Base-by-base conservation (phyloP, 2,888 invertebrate species). In the Nephrocerus scutellatus region DNA sequence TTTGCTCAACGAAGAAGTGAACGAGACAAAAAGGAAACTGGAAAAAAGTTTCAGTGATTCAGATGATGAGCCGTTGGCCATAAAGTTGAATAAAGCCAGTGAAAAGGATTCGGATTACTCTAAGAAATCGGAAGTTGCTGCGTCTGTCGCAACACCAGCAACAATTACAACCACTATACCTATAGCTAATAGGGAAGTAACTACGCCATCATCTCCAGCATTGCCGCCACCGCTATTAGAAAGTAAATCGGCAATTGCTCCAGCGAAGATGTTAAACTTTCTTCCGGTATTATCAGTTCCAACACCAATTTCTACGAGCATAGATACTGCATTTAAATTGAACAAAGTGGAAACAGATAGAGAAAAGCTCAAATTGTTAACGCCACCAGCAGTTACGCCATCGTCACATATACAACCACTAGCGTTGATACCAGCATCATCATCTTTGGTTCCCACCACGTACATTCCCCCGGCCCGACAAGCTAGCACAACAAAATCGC, bases 51-150 rank as follows among this genome's bases (percentile, higher is more conserved):
- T 76, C 42, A 75, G 73, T 51, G 79, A 79, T 55, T 79, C 79
- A 2, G 80, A 80, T 50, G 80, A 80, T 52, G 80, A 80, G 56
- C 78, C 78, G 8, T 54, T 80, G 34, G 76, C 75, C 14, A 68
- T 69, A 38, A 73, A 77, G 53, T 61, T 77, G 16, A 71, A 71
- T 32, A 57, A 60, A 41, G 44, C 54, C 21, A 46, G 44, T 38
- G 59, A 60, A 35, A 55, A 54, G 28, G 59, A 55, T 19, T 40
- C 44, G 6, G 50, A 47, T 5, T 41, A 42, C 30, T 44, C 43
- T 22, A 48, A 39, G 19, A 52, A 48, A 45, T 44, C 44, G 3
- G 40, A 46, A 28, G 28, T 41, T 23, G 39, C 42, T 18, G 31
- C 21, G 4, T 21, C 35, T 12, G 36, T 30, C 32, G 25, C 30